Conservation (phyloP, 2,113 vertebrate genomes). For the Pseudorhombus dupliciocellatus region DNA sequence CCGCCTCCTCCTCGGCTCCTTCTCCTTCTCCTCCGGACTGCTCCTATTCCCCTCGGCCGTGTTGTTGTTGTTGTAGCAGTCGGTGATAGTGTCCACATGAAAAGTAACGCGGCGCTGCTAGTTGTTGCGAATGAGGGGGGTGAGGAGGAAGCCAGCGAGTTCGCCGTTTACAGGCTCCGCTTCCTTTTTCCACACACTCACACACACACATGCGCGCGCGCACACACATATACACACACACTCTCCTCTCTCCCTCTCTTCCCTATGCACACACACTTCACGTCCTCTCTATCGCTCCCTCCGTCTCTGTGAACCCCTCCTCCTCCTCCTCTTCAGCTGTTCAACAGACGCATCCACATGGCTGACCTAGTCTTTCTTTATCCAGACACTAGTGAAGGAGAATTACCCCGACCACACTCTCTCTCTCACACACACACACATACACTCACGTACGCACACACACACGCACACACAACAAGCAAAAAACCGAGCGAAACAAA, state of each 20-base stretch:
- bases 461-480: conserved; percentile 22
- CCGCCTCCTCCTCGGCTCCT: not conserved
- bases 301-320: conserved; percentile 66
- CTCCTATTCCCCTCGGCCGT: conserved; percentile 58
- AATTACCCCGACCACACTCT: conserved; percentile 70
- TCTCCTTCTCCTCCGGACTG: conserved; percentile 17
- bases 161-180: conserved; percentile 81
- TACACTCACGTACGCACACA: not conserved
- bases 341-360: conserved; percentile 90
- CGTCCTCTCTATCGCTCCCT: conserved; percentile 71
- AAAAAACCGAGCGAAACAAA: conserved; percentile 74
- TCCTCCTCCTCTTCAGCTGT: conserved; percentile 79
- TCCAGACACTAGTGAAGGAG: conserved; percentile 83
- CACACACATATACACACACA: conserved; percentile 23
- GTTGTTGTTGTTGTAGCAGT: conserved; percentile 52
- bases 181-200: conserved; percentile 79
- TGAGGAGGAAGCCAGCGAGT: conserved; percentile 79
- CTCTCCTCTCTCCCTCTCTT: conserved; percentile 55
- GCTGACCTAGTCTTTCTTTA: conserved; percentile 88
- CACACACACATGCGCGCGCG: conserved; percentile 31
- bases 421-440: not conserved
- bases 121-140: conserved; percentile 64
- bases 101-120: conserved; percentile 66
- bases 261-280: conserved; percentile 62
- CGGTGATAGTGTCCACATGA: conserved; percentile 65